Evolutionary conservation across 35 echinoderm and acorn worm species (phyloP).

Genomic region (Heliocidaris erythrogramma): DNA sequence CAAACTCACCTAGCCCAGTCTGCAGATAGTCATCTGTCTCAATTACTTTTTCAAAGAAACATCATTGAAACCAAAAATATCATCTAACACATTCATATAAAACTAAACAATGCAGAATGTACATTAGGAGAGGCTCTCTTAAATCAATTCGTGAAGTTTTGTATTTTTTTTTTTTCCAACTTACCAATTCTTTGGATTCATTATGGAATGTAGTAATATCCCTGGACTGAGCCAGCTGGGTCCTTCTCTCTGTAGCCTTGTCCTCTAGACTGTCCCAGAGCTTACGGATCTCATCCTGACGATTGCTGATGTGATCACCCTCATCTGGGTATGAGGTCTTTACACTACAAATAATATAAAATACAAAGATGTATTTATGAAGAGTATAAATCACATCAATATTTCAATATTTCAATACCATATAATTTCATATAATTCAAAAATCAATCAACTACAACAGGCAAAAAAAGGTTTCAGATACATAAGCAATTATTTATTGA

Average conservation of each 20-base stretch:
- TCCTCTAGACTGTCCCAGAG: conserved; percentile 79
- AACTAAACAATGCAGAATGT: too few relatives aligned
- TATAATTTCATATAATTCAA: too few relatives aligned
- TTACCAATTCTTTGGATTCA: conserved; percentile 84
- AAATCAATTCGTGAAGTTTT: background rate
- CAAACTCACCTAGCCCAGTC: too few relatives aligned
- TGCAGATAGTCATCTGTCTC: too few relatives aligned
- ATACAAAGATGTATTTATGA: background rate
- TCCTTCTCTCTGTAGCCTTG: conserved; percentile 70
- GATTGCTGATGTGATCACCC: conserved; percentile 72
- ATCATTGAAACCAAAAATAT: too few relatives aligned
- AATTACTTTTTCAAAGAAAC: too few relatives aligned
- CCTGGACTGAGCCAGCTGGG: conserved; percentile 70
- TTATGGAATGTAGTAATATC: conserved; percentile 79
- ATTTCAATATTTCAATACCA: too few relatives aligned
- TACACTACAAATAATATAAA: conserved; percentile 66
- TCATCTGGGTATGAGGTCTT: conserved; percentile 93
- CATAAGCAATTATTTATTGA: too few relatives aligned
- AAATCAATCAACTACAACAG: too few relatives aligned
- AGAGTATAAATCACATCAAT: background rate
- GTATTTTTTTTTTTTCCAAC: background rate
- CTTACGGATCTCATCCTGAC: conserved; percentile 78
- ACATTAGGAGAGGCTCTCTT: too few relatives aligned
- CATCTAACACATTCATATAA: too few relatives aligned
- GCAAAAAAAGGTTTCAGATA: too few relatives aligned